Evolutionary conservation across 64 coral and sea anemone species (phyloP).

Genomic region (Porites lutea): DNA sequence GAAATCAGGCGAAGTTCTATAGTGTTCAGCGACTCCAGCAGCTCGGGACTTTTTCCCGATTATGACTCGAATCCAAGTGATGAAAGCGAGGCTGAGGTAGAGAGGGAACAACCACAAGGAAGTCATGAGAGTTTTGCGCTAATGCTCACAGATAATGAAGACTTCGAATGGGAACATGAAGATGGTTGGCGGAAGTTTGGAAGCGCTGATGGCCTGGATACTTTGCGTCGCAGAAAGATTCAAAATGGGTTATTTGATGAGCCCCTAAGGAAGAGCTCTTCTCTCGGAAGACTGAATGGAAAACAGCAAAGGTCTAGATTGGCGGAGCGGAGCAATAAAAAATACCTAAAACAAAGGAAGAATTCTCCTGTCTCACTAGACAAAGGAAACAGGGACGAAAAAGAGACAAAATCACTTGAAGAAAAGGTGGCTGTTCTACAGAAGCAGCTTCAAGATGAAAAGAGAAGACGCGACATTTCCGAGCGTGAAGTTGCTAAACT

Average conservation of each 20-base stretch:
- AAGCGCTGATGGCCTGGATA: slow-evolving; percentile 30
- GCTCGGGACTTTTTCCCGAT: slow-evolving; percentile 43
- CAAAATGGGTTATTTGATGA: not conserved
- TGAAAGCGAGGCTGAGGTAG: not conserved
- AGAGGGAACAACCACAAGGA: not conserved
- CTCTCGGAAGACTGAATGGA: slow-evolving; percentile 17
- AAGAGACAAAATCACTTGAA: not conserved
- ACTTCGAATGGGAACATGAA: slow-evolving; percentile 50
- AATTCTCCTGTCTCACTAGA: not conserved
- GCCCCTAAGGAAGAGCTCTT: not conserved
- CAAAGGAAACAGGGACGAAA: not conserved
- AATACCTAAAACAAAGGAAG: not conserved
- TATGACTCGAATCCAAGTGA: slow-evolving; percentile 57
- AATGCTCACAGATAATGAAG: not conserved
- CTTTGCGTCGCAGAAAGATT: not conserved
- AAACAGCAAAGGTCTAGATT: not conserved
- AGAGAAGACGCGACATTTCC: slow-evolving; percentile 28
- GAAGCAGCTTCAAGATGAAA: slow-evolving; percentile 35
- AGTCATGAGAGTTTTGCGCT: not conserved
- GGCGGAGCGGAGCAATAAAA: not conserved
- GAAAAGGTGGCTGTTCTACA: slow-evolving; percentile 50
- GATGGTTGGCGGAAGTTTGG: slow-evolving; percentile 39
- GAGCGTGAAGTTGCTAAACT: slow-evolving; percentile 64
- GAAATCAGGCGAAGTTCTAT: slow-evolving; percentile 54
- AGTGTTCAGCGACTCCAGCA: slow-evolving; percentile 62